phyloP scores from a whole-genome alignment of 2,113 vertebrate species.

The Aspidoscelis tigris region DNA sequence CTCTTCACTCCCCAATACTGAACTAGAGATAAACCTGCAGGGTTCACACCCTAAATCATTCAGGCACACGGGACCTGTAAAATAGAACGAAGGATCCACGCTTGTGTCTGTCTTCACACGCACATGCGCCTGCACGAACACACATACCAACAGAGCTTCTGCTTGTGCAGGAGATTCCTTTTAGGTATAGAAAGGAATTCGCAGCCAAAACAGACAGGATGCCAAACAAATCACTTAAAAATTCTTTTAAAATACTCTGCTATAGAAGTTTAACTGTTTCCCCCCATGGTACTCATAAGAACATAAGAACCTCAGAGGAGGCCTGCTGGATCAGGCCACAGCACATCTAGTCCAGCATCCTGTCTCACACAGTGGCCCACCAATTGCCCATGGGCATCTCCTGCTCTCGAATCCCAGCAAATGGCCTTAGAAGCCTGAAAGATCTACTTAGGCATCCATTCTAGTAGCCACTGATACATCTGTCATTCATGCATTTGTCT shows the following conservation, averaged over 20 bases:
- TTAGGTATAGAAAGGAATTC: neutral
- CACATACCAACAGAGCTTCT: neutral
- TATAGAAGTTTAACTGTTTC: neutral
- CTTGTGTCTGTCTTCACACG: neutral
- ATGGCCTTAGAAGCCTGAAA: too few species aligned
- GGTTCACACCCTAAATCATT: neutral
- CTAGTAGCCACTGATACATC: too few species aligned
- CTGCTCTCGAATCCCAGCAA: too few species aligned
- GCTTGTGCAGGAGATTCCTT: neutral
- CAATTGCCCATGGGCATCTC: too few species aligned
- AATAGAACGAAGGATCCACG: neutral
- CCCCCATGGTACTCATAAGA: too few species aligned
- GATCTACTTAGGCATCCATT: too few species aligned
- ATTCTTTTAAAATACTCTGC: neutral
- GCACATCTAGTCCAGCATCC: too few species aligned
- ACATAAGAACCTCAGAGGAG: too few species aligned
- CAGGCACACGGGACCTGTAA: conserved; percentile 17
- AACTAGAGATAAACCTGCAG: conserved; percentile 21
- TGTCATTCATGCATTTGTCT: too few species aligned
- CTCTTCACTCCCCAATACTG: neutral
- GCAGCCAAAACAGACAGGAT: neutral
- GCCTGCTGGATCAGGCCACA: too few species aligned
- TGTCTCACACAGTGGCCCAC: too few species aligned
- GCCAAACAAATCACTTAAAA: neutral
- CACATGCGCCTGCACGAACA: neutral